A percentile compares a stretch with the other conserved stretches of the same genome.
Evolutionary conservation across 2,888 invertebrate species (phyloP).

Genomic region (Frankliniella fusca): DNA sequence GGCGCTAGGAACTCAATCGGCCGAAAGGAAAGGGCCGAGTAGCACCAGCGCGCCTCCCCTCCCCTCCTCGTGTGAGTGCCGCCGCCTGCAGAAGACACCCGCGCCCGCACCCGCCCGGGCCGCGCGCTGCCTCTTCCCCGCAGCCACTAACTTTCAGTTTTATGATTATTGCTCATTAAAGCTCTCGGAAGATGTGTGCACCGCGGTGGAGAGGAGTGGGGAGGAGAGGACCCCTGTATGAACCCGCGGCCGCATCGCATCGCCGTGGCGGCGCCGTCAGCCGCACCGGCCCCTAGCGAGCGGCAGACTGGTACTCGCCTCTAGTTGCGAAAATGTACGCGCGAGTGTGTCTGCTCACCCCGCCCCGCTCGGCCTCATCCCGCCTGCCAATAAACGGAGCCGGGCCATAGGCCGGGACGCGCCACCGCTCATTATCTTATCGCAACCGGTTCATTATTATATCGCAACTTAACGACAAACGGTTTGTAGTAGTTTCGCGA

Average conservation of each 20-base stretch:
- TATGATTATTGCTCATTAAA: constrained; percentile 25
- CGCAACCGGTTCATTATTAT: background rate
- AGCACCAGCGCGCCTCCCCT: background rate
- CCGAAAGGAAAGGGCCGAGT: no score
- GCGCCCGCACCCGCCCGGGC: background rate
- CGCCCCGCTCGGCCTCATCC: no score
- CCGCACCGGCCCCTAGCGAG: background rate
- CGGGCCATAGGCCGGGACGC: background rate
- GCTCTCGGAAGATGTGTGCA: background rate
- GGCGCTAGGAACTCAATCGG: no score
- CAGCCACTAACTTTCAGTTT: constrained; percentile 3
- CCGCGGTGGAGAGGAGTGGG: background rate
- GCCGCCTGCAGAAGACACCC: background rate
- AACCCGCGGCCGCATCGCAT: background rate
- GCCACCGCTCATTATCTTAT: background rate
- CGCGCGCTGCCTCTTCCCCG: background rate
- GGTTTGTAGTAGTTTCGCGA: background rate
- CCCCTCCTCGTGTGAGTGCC: background rate
- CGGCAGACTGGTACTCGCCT: background rate
- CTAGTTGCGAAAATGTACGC: constrained; percentile 1
- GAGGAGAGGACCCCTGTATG: background rate
- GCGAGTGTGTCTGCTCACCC: background rate
- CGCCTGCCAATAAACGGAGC: background rate
- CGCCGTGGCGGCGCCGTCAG: background rate
- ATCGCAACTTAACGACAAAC: no score